Evolutionary conservation across 2,888 invertebrate species (phyloP), one percentile per base, ranked within the genome.

Genomic region (Slavum lentiscoides): DNA sequence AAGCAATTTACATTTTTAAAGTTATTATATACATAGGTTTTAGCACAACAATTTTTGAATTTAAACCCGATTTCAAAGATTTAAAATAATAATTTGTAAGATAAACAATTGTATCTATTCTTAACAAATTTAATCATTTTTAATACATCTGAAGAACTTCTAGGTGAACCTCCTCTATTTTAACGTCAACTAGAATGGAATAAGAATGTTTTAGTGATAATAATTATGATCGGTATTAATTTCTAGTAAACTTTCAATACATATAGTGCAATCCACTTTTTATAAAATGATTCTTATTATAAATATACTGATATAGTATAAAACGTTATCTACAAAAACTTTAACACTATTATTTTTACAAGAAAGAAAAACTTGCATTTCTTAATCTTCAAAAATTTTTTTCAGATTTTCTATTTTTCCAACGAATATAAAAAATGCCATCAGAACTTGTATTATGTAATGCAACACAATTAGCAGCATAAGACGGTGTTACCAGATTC

Each of bases 191-290:
- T 23, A 68, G 13, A 68, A 21, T 23, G 8, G 55, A 69, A 55
- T 69, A 69, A 30, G 17, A 30, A 55, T 69, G 7, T 53, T 9
- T 53, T 23, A 6, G 39, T 68, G 68, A 69, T 19, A 5, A 55
- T 69, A 69, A 53, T 55, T 69, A 69, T 69, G 69, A 5, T 69
- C 30, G 9, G 9, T 55, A 55, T 4, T 30, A 19, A 23, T 69
- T 69, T 69, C 55, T 55, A 69, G 55, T 69, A 55, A 69, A 69
- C 30, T 69, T 30, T 69, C 30, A 69, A 23, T 30, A 37, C 69
- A 69, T 30, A 30, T 69, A 39, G 39, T 37, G n/a, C 39, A 39
- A 19, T 66, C 39, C 39, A 66, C 13, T 39, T 66, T 66, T 37
- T 30, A 19, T 19, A 69, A 23, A 55, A 69, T 55, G 23, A 4